phyloP scores from a whole-genome alignment of 2,888 invertebrate genomes.

The Pteria penguin region DNA sequence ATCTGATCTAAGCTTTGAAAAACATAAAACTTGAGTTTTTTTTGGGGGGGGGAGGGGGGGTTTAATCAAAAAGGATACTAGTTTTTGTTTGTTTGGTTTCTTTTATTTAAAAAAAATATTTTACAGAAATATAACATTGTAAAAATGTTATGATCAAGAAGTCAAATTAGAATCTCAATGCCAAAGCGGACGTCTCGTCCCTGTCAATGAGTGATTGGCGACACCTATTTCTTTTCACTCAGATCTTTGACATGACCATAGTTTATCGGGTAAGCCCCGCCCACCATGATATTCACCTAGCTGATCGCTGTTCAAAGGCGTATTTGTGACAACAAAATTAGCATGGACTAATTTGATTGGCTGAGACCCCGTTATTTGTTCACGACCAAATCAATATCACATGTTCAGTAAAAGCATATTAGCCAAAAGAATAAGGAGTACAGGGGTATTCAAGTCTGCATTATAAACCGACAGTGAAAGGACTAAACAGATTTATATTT shows the following conservation, averaged over 20 bases:
- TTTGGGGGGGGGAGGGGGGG: too few species aligned
- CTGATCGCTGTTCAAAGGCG: conserved; percentile 33
- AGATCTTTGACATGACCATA: background rate
- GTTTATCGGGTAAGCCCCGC: conserved; percentile 55
- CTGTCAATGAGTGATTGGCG: conserved; percentile 19
- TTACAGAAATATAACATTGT: too few species aligned
- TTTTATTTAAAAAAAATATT: too few species aligned
- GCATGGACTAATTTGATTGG: conserved; percentile 64
- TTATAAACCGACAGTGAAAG: conserved; percentile 55
- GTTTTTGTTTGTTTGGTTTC: too few species aligned
- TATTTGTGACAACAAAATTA: conserved; percentile 42
- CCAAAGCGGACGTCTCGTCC: background rate
- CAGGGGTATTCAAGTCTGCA: conserved; percentile 60
- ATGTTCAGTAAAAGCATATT: conserved; percentile 70
- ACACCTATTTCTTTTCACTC: conserved; percentile 7
- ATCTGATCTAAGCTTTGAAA: too few species aligned
- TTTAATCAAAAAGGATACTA: too few species aligned
- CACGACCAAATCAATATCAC: conserved; percentile 63
- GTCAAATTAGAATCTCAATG: conserved; percentile 12
- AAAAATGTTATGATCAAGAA: too few species aligned
- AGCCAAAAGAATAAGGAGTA: conserved; percentile 69
- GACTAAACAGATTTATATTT: conserved; percentile 56
- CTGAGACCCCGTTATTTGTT: conserved; percentile 61
- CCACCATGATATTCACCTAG: conserved; percentile 39
- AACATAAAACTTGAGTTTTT: too few species aligned